Evolutionary conservation across 2,888 invertebrate genomes (phyloP).

Genomic region (Idaea dimidiata): DNA sequence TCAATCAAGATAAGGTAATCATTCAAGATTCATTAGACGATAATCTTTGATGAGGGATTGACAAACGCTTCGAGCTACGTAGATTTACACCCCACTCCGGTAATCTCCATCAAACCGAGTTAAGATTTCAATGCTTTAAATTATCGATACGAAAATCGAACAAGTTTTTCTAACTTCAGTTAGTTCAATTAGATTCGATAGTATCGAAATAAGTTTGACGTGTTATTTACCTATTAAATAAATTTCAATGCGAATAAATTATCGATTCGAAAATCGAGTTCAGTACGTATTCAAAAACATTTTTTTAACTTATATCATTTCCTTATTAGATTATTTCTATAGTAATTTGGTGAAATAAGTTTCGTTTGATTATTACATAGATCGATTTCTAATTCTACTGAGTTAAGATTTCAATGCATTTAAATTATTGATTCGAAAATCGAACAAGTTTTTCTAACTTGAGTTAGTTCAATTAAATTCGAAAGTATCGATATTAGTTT

Average conservation of each 20-base stretch:
- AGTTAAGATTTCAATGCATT: conserved; percentile 1
- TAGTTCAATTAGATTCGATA: background rate
- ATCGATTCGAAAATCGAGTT: too few relatives aligned
- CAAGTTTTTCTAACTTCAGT: background rate
- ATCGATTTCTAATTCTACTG: too few relatives aligned
- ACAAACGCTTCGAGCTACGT: background rate
- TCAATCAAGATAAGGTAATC: background rate
- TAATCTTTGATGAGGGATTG: background rate
- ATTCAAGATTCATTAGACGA: background rate
- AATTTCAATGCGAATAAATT: too few relatives aligned
- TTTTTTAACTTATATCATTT: too few relatives aligned
- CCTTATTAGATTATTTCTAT: too few relatives aligned
- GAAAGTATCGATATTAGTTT: background rate
- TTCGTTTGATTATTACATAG: too few relatives aligned
- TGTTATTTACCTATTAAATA: too few relatives aligned
- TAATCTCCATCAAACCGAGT: background rate
- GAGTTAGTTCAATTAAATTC: background rate
- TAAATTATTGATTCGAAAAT: background rate
- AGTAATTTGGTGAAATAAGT: too few relatives aligned
- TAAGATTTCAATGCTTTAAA: conserved; percentile 1
- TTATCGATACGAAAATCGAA: background rate
- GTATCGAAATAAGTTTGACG: background rate
- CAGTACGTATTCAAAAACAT: too few relatives aligned
- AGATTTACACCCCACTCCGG: background rate
- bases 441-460: background rate